These are phyloP conservation scores for Nemurella pictetii DNA, from an alignment of 2,888 invertebrate genomes.

Conservation along the genomic window DNA sequence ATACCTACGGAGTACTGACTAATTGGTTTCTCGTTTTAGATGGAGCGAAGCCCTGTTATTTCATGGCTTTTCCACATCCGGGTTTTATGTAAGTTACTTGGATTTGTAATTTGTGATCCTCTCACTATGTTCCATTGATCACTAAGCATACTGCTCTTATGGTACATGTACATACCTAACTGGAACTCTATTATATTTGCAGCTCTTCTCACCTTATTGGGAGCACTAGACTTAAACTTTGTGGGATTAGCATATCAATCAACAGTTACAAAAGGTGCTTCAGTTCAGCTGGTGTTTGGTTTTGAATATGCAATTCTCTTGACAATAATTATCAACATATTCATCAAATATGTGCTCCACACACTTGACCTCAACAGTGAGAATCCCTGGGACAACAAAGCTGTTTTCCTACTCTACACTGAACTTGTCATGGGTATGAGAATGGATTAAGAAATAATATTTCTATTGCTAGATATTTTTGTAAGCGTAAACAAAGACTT, in stretches of 20 bases:
- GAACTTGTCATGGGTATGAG: constrained; percentile 87
- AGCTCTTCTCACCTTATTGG: constrained; percentile 76
- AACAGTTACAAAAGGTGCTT: constrained; percentile 90
- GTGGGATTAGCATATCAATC: constrained; percentile 93
- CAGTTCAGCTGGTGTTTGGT: constrained; percentile 97
- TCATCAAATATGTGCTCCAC: constrained; percentile 89
- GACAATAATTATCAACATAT: constrained; percentile 89
- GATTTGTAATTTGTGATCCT: background rate
- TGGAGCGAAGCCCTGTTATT: constrained; percentile 98
- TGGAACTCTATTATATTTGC: constrained; percentile 40
- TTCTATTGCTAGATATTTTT: background rate
- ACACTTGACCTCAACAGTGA: constrained; percentile 88
- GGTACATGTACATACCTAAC: background rate
- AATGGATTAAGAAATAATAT: background rate
- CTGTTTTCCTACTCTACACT: constrained; percentile 94
- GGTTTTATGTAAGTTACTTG: constrained; percentile 67
- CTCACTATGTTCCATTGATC: background rate
- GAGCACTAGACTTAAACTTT: constrained; percentile 83
- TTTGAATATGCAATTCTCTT: constrained; percentile 98
- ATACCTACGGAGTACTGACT: too few species aligned
- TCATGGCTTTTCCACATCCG: constrained; percentile 93
- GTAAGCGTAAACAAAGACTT: background rate
- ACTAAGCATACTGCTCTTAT: too few species aligned
- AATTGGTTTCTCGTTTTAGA: constrained; percentile 62
- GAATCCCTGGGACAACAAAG: constrained; percentile 99